Percentiles rank a stretch among this genome's conserved stretches.
Conservation (phyloP, 2,888 invertebrate genomes). For the Eulithis prunata region DNA sequence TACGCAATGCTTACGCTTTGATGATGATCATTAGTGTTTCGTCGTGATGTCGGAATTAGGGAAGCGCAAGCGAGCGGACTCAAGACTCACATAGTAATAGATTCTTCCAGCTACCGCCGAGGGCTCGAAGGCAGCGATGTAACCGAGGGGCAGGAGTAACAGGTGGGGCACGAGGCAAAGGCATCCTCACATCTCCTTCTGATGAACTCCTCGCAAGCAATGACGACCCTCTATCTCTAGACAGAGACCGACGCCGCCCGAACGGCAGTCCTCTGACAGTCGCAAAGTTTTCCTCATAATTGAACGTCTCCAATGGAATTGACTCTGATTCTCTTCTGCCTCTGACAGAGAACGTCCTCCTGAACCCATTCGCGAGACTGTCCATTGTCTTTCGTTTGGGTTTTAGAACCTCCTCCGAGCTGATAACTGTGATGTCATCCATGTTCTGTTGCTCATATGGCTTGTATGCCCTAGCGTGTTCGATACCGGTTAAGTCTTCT, state of each 20-base stretch:
- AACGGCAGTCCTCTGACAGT: conserved; percentile 77
- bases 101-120: conserved; percentile 92
- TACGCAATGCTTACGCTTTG: conserved; percentile 40
- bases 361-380: conserved; percentile 73
- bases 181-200: conserved; percentile 87
- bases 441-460: conserved; percentile 64
- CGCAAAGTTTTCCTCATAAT: conserved; percentile 71
- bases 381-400: conserved; percentile 74
- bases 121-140: conserved; percentile 89
- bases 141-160: conserved; percentile 77
- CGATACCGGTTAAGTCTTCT: conserved; percentile 73
- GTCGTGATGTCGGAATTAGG: conserved; percentile 39
- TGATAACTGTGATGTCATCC: conserved; percentile 77
- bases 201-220: conserved; percentile 88
- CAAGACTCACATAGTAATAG: conserved; percentile 90
- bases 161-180: conserved; percentile 68
- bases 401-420: conserved; percentile 75
- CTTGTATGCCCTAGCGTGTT: conserved; percentile 59
- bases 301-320: conserved; percentile 75
- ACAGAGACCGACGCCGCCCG: conserved; percentile 75
- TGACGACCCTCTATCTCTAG: conserved; percentile 79
- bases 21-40: conserved; percentile 50
- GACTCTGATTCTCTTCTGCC: conserved; percentile 69
- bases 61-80: conserved; percentile 72
- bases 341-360: conserved; percentile 76